These are phyloP conservation scores for Drosophila testacea DNA, from an alignment of 2,888 invertebrate genomes.

Conservation along the genomic window DNA sequence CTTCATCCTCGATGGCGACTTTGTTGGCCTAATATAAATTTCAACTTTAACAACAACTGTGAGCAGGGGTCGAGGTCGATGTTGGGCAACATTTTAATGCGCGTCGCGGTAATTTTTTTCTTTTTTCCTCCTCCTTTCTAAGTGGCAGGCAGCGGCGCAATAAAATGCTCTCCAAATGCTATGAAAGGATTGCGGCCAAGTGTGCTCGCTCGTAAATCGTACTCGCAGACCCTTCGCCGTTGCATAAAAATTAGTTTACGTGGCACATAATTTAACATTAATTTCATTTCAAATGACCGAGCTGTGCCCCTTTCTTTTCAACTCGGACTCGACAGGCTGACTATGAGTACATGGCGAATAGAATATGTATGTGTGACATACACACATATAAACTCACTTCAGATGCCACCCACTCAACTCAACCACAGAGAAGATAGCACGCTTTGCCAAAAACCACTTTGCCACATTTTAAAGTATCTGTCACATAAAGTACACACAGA, in stretches of 20 bases:
- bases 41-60: constrained; percentile 63
- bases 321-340: constrained; percentile 5
- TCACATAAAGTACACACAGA: constrained; percentile 68
- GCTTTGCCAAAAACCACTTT: constrained; percentile 65
- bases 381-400: not conserved
- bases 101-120: constrained; percentile 50
- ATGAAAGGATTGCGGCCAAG: constrained; percentile 74
- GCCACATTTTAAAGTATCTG: constrained; percentile 77
- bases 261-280: constrained; percentile 77
- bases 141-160: constrained; percentile 71
- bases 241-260: constrained; percentile 75
- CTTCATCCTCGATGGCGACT: constrained; percentile 47
- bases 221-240: constrained; percentile 35
- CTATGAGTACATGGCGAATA: constrained; percentile 6
- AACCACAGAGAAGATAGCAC: constrained; percentile 14
- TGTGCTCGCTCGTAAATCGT: constrained; percentile 70
- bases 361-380: constrained; percentile 14
- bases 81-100: constrained; percentile 74
- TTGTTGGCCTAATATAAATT: constrained; percentile 81
- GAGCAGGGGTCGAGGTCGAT: constrained; percentile 5
- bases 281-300: constrained; percentile 62
- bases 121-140: constrained; percentile 29
- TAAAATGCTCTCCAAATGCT: constrained; percentile 70
- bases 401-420: constrained; percentile 15
- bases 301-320: not conserved